Evolutionary conservation across 2,113 vertebrate genomes (phyloP).

Genomic region (Dasyprocta punctata): DNA sequence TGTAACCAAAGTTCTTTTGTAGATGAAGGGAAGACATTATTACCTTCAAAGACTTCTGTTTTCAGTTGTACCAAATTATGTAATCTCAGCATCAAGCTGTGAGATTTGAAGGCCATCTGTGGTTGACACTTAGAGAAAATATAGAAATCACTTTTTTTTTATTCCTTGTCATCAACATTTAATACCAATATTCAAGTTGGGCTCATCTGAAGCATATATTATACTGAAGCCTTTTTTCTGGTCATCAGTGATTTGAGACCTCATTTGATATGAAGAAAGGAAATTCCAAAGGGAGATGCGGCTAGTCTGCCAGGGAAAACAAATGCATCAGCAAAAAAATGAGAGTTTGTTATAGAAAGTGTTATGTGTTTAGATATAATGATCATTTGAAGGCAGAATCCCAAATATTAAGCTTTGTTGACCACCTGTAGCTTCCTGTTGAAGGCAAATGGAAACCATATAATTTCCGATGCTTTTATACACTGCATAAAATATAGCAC

Average conservation of each 20-base stretch:
- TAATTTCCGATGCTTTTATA: neutral
- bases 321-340: neutral
- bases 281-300: neutral
- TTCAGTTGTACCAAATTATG: neutral
- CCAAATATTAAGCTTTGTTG: constrained; percentile 8
- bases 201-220: neutral
- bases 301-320: neutral
- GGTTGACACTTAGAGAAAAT: neutral
- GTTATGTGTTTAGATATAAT: neutral
- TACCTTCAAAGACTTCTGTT: neutral
- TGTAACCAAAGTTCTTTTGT: neutral
- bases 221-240: neutral
- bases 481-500: neutral
- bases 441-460: neutral
- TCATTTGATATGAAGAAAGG: neutral
- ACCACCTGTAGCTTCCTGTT: neutral
- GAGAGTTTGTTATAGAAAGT: neutral
- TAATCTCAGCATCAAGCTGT: neutral
- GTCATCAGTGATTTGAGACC: neutral
- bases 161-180: neutral
- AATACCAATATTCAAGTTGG: neutral
- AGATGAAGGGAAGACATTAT: neutral
- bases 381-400: neutral
- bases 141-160: neutral
- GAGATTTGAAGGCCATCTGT: neutral